These are phyloP conservation scores for Brachionus asplanchnoidis DNA, from an alignment of 1,140 invertebrate species.

Conservation along the genomic window DNA sequence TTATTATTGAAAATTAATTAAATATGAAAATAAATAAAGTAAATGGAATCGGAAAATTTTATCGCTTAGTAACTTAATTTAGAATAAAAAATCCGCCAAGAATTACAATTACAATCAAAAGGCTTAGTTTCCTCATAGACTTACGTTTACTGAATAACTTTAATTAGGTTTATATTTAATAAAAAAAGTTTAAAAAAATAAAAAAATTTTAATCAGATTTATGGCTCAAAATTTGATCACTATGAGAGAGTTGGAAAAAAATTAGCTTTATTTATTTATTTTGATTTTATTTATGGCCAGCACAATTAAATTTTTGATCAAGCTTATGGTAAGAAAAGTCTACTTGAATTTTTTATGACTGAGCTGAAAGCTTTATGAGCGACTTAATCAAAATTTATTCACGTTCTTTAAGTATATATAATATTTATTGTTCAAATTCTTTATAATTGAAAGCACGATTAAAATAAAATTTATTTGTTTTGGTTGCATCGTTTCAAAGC, in stretches of 20 bases:
- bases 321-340: neutral
- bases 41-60: neutral
- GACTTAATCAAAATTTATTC: neutral
- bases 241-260: neutral
- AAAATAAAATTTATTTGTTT: conserved; percentile 5
- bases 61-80: neutral
- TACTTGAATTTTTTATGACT: neutral
- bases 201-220: conserved; percentile 18
- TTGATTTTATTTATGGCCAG: neutral
- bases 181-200: neutral
- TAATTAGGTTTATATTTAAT: neutral
- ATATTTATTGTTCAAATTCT: neutral
- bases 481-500: neutral
- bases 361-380: neutral
- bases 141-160: neutral
- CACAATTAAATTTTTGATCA: neutral
- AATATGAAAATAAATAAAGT: neutral
- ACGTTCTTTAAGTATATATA: neutral
- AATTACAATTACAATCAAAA: neutral
- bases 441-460: conserved; percentile 26
- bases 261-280: neutral
- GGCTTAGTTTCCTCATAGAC: neutral
- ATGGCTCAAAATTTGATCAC: neutral
- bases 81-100: neutral
- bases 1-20: conserved; percentile 14